phyloP scores from a whole-genome alignment of 2,888 invertebrate species.

The Phasia obesa region DNA sequence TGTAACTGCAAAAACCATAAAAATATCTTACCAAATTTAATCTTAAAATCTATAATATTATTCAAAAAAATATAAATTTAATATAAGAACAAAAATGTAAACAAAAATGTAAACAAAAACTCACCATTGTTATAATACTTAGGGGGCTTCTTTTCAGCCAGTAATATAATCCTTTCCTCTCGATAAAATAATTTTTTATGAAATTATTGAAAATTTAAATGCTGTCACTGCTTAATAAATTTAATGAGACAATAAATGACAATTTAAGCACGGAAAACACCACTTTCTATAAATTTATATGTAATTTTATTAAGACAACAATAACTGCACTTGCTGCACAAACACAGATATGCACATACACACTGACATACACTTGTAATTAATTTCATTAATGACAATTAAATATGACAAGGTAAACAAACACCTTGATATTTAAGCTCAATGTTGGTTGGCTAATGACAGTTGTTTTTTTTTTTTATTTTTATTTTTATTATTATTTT shows the following conservation, averaged over 20 bases:
- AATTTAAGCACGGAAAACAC: conserved; percentile 37
- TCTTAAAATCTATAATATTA: background rate
- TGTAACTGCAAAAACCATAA: too few species aligned
- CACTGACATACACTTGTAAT: conserved; percentile 24
- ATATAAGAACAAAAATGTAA: background rate
- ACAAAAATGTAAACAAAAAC: conserved; percentile 17
- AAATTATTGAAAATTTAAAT: conserved; percentile 26
- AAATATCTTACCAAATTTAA: too few species aligned
- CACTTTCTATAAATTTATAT: conserved; percentile 59
- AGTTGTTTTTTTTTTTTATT: conserved; percentile 36
- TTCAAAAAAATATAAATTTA: background rate
- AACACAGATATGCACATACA: background rate
- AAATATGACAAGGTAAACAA: conserved; percentile 59
- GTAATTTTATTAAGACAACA: too few species aligned
- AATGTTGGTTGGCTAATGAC: conserved; percentile 57
- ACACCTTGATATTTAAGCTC: conserved; percentile 67
- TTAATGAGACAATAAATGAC: conserved; percentile 64
- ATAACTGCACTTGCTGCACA: conserved; percentile 33
- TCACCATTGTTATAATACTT: conserved; percentile 57
- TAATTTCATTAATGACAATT: conserved; percentile 53
- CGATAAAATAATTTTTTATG: conserved; percentile 1
- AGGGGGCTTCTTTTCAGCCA: conserved; percentile 19
- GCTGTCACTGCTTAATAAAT: conserved; percentile 52
- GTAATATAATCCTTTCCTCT: conserved; percentile 50
- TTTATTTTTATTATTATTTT: too few species aligned